Evolutionary conservation across 2,888 invertebrate species (phyloP).

Genomic region (Fragum sueziense): DNA sequence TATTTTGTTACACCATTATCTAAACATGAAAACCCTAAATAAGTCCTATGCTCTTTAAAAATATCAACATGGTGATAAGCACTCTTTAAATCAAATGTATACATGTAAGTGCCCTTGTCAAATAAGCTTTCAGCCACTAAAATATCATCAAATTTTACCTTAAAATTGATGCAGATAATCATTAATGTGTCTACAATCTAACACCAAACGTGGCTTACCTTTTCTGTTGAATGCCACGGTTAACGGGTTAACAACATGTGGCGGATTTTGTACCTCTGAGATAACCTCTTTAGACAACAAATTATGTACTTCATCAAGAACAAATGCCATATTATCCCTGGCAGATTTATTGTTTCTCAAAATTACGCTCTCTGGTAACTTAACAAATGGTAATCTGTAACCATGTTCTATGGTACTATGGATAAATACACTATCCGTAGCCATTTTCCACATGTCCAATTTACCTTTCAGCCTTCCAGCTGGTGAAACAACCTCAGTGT

Average conservation of each 20-base stretch:
- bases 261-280: slow-evolving; percentile 12
- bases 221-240: slow-evolving; percentile 48
- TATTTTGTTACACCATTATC: neutral
- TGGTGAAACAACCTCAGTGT: slow-evolving; percentile 17
- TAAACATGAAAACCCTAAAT: slow-evolving; percentile 10
- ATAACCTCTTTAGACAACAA: slow-evolving; percentile 43
- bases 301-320: slow-evolving; percentile 37
- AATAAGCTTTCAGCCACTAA: slow-evolving; percentile 32
- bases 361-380: slow-evolving; percentile 11
- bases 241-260: slow-evolving; percentile 49
- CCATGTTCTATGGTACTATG: slow-evolving; percentile 29
- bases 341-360: slow-evolving; percentile 48
- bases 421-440: slow-evolving; percentile 26
- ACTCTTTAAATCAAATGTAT: slow-evolving; percentile 33
- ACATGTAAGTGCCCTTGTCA: slow-evolving; percentile 21
- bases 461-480: neutral
- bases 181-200: slow-evolving; percentile 52
- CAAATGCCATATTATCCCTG: slow-evolving; percentile 41
- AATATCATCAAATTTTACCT: slow-evolving; percentile 41
- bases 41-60: slow-evolving; percentile 13
- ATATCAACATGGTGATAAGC: slow-evolving; percentile 38
- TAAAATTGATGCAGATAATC: slow-evolving; percentile 30
- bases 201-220: slow-evolving; percentile 41
- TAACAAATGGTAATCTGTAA: slow-evolving; percentile 43
- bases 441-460: neutral